phyloP scores from a whole-genome alignment of 1,140 invertebrate species.

The Drosophila prosaltans region DNA sequence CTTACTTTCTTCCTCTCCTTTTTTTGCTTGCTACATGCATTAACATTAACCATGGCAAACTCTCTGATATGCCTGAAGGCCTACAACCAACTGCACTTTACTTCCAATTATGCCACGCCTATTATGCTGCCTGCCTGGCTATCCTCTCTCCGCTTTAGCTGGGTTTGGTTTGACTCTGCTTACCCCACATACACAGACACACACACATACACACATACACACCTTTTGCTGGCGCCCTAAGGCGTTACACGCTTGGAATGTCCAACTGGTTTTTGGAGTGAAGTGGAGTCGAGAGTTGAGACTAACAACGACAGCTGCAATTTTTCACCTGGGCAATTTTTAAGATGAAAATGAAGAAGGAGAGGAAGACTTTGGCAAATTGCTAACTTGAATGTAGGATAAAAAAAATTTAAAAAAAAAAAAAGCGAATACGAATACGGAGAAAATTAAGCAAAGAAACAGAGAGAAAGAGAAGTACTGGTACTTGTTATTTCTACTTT shows the following conservation, averaged over 20 bases:
- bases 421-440: not conserved
- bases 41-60: conserved; percentile 14
- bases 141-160: too few relatives aligned
- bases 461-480: conserved; percentile 9
- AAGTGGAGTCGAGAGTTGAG: conserved; percentile 15
- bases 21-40: not conserved
- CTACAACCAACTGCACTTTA: conserved; percentile 65
- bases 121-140: not conserved
- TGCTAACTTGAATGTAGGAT: conserved; percentile 33
- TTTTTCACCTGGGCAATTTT: conserved; percentile 82
- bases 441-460: conserved; percentile 29
- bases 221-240: conserved; percentile 3
- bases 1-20: not conserved
- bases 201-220: not conserved
- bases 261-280: conserved; percentile 35
- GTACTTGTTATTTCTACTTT: conserved; percentile 29
- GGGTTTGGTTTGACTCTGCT: too few relatives aligned
- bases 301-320: conserved; percentile 79
- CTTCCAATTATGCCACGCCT: conserved; percentile 37
- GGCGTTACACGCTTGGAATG: conserved; percentile 41
- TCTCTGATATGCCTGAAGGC: conserved; percentile 33
- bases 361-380: conserved; percentile 45
- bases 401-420: conserved; percentile 4
- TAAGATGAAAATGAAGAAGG: conserved; percentile 71
- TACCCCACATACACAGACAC: too few relatives aligned